These are phyloP conservation scores for Oceanodroma leucorhoa DNA, from an alignment of 2,797 vertebrate species.

Conservation along the genomic window DNA sequence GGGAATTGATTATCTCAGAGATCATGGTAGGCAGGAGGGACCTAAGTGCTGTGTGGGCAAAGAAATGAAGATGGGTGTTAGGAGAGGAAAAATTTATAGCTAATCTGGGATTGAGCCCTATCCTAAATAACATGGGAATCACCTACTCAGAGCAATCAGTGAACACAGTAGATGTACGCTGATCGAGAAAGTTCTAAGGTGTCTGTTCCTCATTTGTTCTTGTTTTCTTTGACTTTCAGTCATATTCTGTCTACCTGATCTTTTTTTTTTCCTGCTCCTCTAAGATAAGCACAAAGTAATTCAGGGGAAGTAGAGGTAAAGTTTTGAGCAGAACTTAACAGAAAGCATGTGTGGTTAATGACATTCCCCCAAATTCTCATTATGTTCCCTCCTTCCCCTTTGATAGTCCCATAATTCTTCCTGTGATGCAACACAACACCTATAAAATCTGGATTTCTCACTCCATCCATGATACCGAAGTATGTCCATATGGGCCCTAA, in stretches of 20 bases:
- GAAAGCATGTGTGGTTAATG: background rate
- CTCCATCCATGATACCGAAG: rapidly evolving
- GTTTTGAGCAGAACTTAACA: background rate
- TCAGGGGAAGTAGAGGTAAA: background rate
- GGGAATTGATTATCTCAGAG: background rate
- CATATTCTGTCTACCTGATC: background rate
- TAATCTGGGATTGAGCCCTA: background rate
- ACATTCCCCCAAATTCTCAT: background rate
- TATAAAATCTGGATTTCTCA: background rate
- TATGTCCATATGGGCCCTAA: rapidly evolving
- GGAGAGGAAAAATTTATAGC: background rate
- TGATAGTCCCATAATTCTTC: background rate
- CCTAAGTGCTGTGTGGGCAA: background rate
- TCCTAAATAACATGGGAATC: background rate
- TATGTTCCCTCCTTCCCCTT: background rate
- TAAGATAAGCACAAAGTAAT: background rate
- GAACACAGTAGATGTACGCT: background rate
- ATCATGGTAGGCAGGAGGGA: background rate
- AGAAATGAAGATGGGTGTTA: background rate
- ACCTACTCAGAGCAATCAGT: background rate
- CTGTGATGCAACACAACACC: background rate
- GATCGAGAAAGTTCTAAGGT: background rate
- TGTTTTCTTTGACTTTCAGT: background rate
- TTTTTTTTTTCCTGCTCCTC: background rate
- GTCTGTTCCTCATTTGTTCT: background rate